Evolutionary conservation across 2,797 vertebrate species (phyloP), one percentile per base, ranked within the genome.

Genomic region (Phoxinus dragarum): DNA sequence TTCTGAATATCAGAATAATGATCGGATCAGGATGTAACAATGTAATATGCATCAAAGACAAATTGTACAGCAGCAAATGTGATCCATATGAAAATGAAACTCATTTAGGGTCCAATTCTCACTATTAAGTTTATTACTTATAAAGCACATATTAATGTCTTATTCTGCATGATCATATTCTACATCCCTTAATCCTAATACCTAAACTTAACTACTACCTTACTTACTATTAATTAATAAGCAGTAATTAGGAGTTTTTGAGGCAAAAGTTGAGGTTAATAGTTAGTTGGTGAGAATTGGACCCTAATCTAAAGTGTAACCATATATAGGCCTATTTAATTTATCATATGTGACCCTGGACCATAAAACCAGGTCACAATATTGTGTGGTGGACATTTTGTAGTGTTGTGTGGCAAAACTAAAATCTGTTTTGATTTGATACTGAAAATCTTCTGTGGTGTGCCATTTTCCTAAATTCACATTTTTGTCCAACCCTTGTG

Each of bases 1-100:
- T 67, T 76, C 71, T 84, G 27, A 68, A 59, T 69, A 44, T 23
- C 38, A 68, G 34, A 44, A n/a, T 68, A 21, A 44, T 36, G 36
- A 80, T 69, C 16, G 9, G 47, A 80, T 74, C 34, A 69, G 12
- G 44, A n/a, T 54, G 21, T 72, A 52, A 40, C 67, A 19, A 72
- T 34, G 34, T 23, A 42, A 64, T 61, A 17, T 9, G 17, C 56
- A 81, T 31, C 68, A 72, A 54, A 67, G 59, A 66, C 21, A 1
- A 31, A 54, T 36, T 67, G 73, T 67, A 42, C 16, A 10, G 14
- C 7, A 61, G 17, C 10, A 8, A 66, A 47, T n/a, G n/a, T 27
- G 23, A 5, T 61, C 21, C 21, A n/a, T 59, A n/a, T 1, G 9
- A 56, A 56, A 56, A 56, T 4, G 8, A 23, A 56, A 54, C 17